A percentile compares a stretch with the other conserved stretches of the same genome.
Conservation (phyloP, 1,140 invertebrate species). For the Propsilocerus akamusi region DNA sequence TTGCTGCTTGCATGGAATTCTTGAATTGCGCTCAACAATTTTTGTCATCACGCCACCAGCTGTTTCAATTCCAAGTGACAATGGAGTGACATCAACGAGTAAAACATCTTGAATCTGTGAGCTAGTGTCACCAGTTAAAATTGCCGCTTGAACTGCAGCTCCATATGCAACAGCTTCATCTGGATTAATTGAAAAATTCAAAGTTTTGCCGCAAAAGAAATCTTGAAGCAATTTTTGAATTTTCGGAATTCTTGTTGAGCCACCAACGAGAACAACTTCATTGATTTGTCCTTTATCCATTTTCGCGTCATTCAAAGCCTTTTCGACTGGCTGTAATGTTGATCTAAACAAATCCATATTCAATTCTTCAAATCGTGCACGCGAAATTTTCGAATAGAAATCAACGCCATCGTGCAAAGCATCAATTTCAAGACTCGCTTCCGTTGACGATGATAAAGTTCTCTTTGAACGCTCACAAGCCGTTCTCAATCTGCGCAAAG, state of each 20-base stretch:
- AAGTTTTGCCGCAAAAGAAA: conserved; percentile 39
- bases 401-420: conserved; percentile 61
- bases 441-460: conserved; percentile 43
- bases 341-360: conserved; percentile 61
- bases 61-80: conserved; percentile 52
- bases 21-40: conserved; percentile 43
- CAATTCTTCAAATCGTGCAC: conserved; percentile 74
- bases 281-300: conserved; percentile 47
- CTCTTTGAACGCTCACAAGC: conserved; percentile 53
- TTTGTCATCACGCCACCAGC: conserved; percentile 47
- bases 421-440: conserved; percentile 54
- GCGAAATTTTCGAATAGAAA: conserved; percentile 68
- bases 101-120: conserved; percentile 56
- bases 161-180: conserved; percentile 60
- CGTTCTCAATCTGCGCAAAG: conserved; percentile 54
- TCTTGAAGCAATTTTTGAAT: conserved; percentile 44
- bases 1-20: conserved; percentile 47
- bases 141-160: conserved; percentile 58
- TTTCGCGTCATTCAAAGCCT: conserved; percentile 51
- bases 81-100: conserved; percentile 48
- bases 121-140: conserved; percentile 44
- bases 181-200: conserved; percentile 57
- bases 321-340: conserved; percentile 53
- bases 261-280: conserved; percentile 43
- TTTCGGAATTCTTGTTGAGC: conserved; percentile 45